These are phyloP conservation scores for Caenorhabditis sp. DNA, from an alignment of 2,888 invertebrate genomes.

Conservation along the genomic window DNA sequence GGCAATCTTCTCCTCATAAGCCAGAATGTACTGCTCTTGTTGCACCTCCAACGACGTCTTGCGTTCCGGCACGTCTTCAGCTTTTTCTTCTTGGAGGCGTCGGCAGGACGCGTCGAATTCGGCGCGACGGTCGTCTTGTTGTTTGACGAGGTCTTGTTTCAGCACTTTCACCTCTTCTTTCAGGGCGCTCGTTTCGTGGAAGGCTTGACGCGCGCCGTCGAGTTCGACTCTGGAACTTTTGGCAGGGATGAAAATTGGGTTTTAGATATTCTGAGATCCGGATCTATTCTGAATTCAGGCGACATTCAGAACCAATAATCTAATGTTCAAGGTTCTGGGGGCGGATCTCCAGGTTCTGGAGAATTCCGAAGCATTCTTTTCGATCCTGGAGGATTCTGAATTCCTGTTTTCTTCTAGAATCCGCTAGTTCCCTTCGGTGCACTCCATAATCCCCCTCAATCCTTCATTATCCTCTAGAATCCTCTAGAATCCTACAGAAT, in stretches of 20 bases:
- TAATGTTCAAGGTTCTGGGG: too few species aligned
- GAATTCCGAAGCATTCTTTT: too few species aligned
- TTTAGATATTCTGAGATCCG: too few species aligned
- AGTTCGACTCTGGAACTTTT: constrained; percentile 51
- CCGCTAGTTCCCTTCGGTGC: too few species aligned
- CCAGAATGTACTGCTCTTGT: constrained; percentile 68
- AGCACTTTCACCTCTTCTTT: constrained; percentile 46
- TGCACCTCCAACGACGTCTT: constrained; percentile 69
- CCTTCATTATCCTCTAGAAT: too few species aligned
- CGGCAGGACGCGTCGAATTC: constrained; percentile 49
- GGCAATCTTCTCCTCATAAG: constrained; percentile 65
- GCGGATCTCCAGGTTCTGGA: too few species aligned
- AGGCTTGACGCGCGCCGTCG: constrained; percentile 43
- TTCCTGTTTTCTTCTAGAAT: too few species aligned
- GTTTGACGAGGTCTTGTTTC: constrained; percentile 35
- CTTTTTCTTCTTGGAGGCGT: constrained; percentile 55
- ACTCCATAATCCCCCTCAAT: too few species aligned
- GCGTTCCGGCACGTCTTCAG: constrained; percentile 59
- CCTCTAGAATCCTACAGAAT: too few species aligned
- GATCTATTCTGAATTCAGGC: too few species aligned
- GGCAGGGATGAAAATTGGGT: background rate
- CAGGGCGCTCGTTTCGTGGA: constrained; percentile 46
- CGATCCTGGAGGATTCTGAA: too few species aligned
- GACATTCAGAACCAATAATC: too few species aligned
- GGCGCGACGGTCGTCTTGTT: constrained; percentile 38